phyloP scores from a whole-genome alignment of 2,113 vertebrate species.

The Apteryx mantelli region DNA sequence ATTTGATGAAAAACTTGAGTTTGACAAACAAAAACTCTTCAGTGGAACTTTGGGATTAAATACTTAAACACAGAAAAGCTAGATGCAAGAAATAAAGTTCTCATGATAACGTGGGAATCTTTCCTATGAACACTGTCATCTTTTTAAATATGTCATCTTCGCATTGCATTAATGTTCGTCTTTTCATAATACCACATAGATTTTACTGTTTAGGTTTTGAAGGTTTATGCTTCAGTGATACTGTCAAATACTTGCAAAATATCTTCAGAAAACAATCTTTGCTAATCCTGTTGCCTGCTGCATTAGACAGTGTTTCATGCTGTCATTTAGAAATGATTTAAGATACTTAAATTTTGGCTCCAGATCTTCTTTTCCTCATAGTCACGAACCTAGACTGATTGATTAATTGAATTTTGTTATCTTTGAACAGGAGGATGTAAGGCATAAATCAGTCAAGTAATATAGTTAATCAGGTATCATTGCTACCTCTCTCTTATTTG shows the following conservation, averaged over 20 bases:
- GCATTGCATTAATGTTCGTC: not conserved
- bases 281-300: not conserved
- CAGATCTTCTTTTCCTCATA: not conserved
- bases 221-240: not conserved
- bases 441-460: slow-evolving; percentile 20
- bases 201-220: not conserved
- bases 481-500: not conserved
- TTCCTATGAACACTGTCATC: not conserved
- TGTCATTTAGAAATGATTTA: not conserved
- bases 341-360: not conserved
- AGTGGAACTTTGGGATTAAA: not conserved
- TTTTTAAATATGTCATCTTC: not conserved
- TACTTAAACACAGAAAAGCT: not conserved
- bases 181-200: not conserved
- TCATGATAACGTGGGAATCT: rapidly evolving
- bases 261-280: not conserved
- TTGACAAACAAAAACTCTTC: not conserved
- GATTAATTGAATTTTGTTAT: slow-evolving; percentile 44
- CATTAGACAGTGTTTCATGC: not conserved
- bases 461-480: not conserved
- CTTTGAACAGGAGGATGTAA: not conserved
- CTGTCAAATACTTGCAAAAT: not conserved
- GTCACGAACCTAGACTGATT: not conserved
- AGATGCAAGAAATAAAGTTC: not conserved
- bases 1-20: not conserved